These are phyloP conservation scores for Trichogramma evanescens DNA, from an alignment of 2,888 invertebrate genomes.

Conservation along the genomic window DNA sequence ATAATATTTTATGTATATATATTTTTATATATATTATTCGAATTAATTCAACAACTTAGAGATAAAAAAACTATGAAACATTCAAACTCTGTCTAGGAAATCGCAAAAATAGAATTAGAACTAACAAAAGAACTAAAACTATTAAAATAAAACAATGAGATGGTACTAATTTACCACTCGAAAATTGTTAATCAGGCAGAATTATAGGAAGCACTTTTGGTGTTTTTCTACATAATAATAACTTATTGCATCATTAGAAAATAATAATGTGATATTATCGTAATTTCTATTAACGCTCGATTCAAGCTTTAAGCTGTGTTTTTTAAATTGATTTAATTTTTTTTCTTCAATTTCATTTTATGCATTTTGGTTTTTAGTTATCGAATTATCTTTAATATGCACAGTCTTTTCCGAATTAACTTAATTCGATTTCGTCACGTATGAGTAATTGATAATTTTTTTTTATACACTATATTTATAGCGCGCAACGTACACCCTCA, in stretches of 20 bases:
- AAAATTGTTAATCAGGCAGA: slow-evolving; percentile 12
- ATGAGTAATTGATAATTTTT: too few relatives aligned
- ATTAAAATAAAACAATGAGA: not conserved
- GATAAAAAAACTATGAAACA: slow-evolving; percentile 12
- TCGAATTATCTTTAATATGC: too few relatives aligned
- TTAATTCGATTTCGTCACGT: too few relatives aligned
- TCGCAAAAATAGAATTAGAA: slow-evolving; percentile 8
- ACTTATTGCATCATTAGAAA: slow-evolving; percentile 6
- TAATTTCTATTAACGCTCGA: not conserved
- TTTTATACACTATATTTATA: too few relatives aligned
- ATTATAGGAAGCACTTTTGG: slow-evolving; percentile 23
- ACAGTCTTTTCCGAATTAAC: too few relatives aligned
- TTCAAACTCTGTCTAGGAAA: slow-evolving; percentile 16
- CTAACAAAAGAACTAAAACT: slow-evolving; percentile 12
- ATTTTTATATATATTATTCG: slow-evolving; percentile 8
- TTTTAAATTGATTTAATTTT: too few relatives aligned
- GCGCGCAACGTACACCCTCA: too few relatives aligned
- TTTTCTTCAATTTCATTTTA: too few relatives aligned
- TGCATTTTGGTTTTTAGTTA: too few relatives aligned
- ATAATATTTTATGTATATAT: slow-evolving; percentile 13
- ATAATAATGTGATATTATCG: slow-evolving; percentile 8
- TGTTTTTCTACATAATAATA: slow-evolving; percentile 9
- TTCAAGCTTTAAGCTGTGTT: not conserved
- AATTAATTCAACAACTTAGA: not conserved
- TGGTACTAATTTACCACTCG: not conserved